A percentile compares a stretch with the other conserved stretches of the same genome.
Evolutionary conservation across 2,797 vertebrate genomes (phyloP).

Genomic region (Periophthalmus magnuspinnatus): DNA sequence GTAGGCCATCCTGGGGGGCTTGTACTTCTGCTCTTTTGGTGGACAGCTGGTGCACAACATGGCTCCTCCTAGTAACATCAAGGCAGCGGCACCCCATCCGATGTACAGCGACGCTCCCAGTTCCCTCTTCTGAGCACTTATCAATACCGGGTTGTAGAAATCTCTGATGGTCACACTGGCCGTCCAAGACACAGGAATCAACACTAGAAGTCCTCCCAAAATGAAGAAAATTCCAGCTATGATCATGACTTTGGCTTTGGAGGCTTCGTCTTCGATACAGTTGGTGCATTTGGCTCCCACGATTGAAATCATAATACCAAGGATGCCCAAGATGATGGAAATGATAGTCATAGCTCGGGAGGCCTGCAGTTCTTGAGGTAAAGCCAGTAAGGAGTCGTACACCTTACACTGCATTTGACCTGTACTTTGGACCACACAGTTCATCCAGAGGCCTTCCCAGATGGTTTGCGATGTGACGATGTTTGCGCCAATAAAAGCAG

Average conservation of each 20-base stretch:
- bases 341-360: slow-evolving; percentile 87
- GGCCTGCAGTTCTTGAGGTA: slow-evolving; percentile 87
- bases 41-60: slow-evolving; percentile 91
- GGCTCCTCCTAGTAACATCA: slow-evolving; percentile 87
- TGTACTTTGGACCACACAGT: slow-evolving; percentile 87
- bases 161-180: slow-evolving; percentile 84
- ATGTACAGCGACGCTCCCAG: slow-evolving; percentile 87
- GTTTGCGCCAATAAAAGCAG: slow-evolving; percentile 89
- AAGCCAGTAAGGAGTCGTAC: slow-evolving; percentile 86
- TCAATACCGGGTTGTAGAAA: slow-evolving; percentile 85
- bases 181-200: slow-evolving; percentile 90
- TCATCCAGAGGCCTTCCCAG: slow-evolving; percentile 91
- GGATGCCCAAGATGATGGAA: slow-evolving; percentile 82
- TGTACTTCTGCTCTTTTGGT: slow-evolving; percentile 85
- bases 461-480: slow-evolving; percentile 89
- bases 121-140: slow-evolving; percentile 80
- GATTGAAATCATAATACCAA: slow-evolving; percentile 86
- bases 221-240: slow-evolving; percentile 86
- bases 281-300: slow-evolving; percentile 94
- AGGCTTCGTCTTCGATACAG: slow-evolving; percentile 87
- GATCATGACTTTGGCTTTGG: slow-evolving; percentile 93
- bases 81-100: slow-evolving; percentile 83
- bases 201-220: slow-evolving; percentile 81
- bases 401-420: slow-evolving; percentile 93
- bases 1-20: slow-evolving; percentile 84